Conservation (phyloP, 2,797 vertebrate genomes). For the Anomalospiza imberbis region DNA sequence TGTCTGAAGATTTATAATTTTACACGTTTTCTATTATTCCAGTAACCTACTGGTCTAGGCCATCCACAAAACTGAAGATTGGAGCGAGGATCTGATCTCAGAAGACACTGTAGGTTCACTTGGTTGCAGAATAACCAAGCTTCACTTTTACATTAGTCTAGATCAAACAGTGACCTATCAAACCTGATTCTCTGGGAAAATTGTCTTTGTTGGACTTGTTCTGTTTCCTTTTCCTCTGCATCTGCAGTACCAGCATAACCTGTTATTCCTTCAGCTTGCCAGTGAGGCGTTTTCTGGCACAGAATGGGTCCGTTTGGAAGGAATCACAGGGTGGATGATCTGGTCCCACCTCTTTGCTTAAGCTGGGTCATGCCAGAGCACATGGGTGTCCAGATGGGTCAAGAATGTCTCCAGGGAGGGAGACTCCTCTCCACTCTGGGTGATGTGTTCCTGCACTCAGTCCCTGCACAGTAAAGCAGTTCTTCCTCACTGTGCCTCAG, state of each 20-base stretch:
- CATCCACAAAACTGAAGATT: not conserved
- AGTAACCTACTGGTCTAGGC: not conserved
- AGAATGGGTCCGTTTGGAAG: not conserved
- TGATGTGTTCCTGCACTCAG: accelerated
- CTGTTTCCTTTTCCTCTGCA: not conserved
- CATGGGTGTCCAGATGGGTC: not conserved
- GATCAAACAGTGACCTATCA: not conserved
- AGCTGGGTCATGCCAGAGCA: not conserved
- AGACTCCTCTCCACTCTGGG: no score
- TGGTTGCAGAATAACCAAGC: not conserved
- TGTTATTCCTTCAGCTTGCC: not conserved
- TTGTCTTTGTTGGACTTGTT: accelerated
- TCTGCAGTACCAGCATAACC: not conserved
- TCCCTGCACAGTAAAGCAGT: not conserved
- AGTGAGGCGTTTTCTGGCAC: not conserved
- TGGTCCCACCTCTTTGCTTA: not conserved
- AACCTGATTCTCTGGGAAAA: not conserved
- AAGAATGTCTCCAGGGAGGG: not conserved
- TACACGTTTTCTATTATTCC: accelerated
- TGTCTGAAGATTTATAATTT: not conserved
- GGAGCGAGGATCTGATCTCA: not conserved
- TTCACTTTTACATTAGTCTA: not conserved
- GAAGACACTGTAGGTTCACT: not conserved
- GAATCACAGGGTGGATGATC: no score
- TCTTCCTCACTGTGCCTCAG: not conserved